Base-by-base conservation (phyloP, 2,113 vertebrate genomes). In the Sander lucioperca region DNA sequence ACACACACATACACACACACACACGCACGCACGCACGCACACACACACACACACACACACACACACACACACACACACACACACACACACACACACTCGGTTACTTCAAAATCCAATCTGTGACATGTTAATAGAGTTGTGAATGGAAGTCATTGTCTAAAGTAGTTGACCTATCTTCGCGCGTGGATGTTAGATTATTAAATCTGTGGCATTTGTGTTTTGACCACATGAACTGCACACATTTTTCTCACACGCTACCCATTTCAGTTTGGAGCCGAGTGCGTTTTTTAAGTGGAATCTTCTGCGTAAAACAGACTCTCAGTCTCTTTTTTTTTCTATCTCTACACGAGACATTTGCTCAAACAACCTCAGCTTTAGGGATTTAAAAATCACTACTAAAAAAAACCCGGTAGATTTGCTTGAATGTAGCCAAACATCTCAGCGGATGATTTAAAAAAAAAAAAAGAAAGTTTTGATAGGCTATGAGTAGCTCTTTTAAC, bases 91-190 rank as follows among this genome's bases (percentile, higher is more conserved):
- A 43, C 80, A 82, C 90, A 84, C 70, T 91, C 91, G 87, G 86
- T 86, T 71, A 85, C 79, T 80, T 43, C 39, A 33, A 83, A 88
- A 80, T 21, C 70, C 57, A 80, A 69, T 71, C 51, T 66, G 25
- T 86, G 86, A 86, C 86, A 79, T 66, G 82, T 77, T 82, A 47
- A 83, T 51, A 86, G 57, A 84, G 66, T 83, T 89, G 77, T 89
- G 89, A 92, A 91, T 92, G 88, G 90, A 86, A 88, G 83, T 84
- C 81, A 78, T 87, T 92, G 87, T 87, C 56, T 58, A 50, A 77
- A 89, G 66, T 68, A 82, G 74, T 67, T 88, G 61, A 83, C 56
- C 48, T 77, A 18, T 80, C 65, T 77, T 56, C 83, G 30, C 77
- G 54, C 13, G 18, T 72, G 64, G 64, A 87, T 77, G 53, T 64